phyloP scores from a whole-genome alignment of 1,140 invertebrate genomes.

The Neomicropteryx cornuta region DNA sequence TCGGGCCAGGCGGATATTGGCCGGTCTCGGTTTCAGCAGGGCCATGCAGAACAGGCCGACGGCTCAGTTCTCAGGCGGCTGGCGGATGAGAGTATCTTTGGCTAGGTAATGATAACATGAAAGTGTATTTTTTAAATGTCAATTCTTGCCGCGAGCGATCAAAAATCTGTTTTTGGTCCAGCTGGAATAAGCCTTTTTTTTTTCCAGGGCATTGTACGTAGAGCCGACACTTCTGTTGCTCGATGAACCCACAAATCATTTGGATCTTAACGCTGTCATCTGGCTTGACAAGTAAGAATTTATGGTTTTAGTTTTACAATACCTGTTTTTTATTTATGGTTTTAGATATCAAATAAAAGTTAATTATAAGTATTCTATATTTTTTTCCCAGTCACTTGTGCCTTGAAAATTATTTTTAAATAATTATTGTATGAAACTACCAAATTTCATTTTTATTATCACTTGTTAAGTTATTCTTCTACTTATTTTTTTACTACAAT shows the following conservation, averaged over 20 bases:
- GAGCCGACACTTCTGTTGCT: constrained; percentile 92
- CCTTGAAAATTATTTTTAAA: no score
- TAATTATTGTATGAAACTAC: no score
- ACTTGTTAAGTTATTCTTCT: no score
- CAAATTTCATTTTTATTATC: no score
- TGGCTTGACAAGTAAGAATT: constrained; percentile 90
- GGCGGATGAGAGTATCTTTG: constrained; percentile 96
- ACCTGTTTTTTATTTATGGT: constrained; percentile 5
- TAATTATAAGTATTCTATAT: constrained; percentile 4
- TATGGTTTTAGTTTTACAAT: constrained; percentile 2
- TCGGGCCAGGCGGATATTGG: constrained; percentile 84
- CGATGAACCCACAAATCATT: constrained; percentile 93
- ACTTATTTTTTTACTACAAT: no score
- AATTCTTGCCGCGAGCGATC: no score
- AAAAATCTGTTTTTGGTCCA: no score
- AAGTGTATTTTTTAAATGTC: constrained; percentile 5
- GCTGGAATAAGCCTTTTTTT: no score
- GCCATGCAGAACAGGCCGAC: constrained; percentile 92
- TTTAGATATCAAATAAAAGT: constrained; percentile 1
- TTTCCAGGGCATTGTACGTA: constrained; percentile 64
- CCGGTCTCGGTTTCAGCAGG: constrained; percentile 91
- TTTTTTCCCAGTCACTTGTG: no score
- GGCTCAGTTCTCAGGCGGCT: constrained; percentile 95
- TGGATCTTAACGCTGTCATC: constrained; percentile 96
- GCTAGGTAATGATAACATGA: constrained; percentile 41